A percentile compares a stretch with the other conserved stretches of the same genome.
Evolutionary conservation across 92 coral and sea anemone genomes (phyloP).

Genomic region (Epizoanthus fatuus): DNA sequence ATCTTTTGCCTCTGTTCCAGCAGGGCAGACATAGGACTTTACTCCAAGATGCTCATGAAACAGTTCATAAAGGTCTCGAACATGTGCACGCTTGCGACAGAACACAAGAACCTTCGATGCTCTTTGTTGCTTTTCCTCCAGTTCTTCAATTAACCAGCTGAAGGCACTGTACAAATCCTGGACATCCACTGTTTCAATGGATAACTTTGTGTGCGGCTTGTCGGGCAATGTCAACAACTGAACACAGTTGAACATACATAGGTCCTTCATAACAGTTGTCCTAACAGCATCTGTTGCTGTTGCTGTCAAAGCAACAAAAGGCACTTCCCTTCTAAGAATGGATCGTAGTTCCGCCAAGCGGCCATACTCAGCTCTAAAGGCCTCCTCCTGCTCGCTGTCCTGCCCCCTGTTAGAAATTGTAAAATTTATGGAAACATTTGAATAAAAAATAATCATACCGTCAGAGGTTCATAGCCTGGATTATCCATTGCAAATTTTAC

Average conservation of each 20-base stretch:
- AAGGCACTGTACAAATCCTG: constrained; percentile 30
- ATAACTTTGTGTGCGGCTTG: constrained; percentile 46
- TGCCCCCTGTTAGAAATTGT: constrained; percentile 45
- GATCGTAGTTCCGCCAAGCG: constrained; percentile 46
- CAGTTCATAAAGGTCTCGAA: constrained; percentile 61
- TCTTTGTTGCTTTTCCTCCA: constrained; percentile 23
- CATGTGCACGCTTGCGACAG: constrained; percentile 54
- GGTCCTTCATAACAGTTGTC: constrained; percentile 26
- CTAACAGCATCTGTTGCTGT: constrained; percentile 45
- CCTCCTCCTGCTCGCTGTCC: constrained; percentile 9
- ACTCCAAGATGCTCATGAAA: constrained; percentile 49
- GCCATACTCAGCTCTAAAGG: constrained; percentile 57
- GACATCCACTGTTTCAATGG: constrained; percentile 24
- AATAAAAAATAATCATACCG: too few relatives aligned
- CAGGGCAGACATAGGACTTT: constrained; percentile 39
- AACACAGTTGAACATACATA: constrained; percentile 58
- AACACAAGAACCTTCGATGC: constrained; percentile 58
- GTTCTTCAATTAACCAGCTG: constrained; percentile 52
- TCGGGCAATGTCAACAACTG: constrained; percentile 29
- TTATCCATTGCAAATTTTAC: too few relatives aligned
- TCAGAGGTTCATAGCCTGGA: too few relatives aligned
- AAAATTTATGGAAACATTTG: background rate
- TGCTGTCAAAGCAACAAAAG: constrained; percentile 50
- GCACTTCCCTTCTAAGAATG: constrained; percentile 41
- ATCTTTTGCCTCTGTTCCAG: constrained; percentile 61